Conservation (phyloP, 1,140 invertebrate species). For the Bilobella aurantiaca region DNA sequence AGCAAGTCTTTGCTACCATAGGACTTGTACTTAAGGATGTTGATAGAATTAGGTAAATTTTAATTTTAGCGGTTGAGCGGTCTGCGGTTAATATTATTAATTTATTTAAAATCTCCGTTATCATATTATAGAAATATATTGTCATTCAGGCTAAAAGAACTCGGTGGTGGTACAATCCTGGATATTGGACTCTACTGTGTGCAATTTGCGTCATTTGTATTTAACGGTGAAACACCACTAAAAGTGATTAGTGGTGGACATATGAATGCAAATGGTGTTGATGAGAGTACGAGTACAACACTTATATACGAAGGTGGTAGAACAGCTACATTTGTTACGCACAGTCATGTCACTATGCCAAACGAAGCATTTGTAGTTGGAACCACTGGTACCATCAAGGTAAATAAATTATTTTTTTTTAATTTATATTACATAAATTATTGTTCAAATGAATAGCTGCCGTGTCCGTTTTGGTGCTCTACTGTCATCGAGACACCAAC, state of each 20-base stretch:
- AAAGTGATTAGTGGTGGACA: constrained; percentile 52
- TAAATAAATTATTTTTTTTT: constrained; percentile 36
- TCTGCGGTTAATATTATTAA: too few relatives aligned
- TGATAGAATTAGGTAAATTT: too few relatives aligned
- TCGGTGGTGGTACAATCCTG: constrained; percentile 68
- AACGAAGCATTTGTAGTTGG: constrained; percentile 59
- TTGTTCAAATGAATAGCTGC: constrained; percentile 30
- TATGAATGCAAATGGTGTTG: constrained; percentile 54
- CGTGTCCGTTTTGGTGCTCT: constrained; percentile 45
- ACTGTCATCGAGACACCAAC: constrained; percentile 29
- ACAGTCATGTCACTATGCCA: constrained; percentile 45
- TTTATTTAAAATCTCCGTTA: too few relatives aligned
- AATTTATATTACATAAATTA: neutral
- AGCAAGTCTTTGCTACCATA: too few relatives aligned
- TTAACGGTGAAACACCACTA: constrained; percentile 50
- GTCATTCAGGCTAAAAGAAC: constrained; percentile 45
- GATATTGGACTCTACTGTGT: constrained; percentile 74
- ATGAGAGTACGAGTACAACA: constrained; percentile 51
- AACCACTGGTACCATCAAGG: constrained; percentile 53
- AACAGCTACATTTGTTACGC: constrained; percentile 52
- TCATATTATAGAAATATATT: too few relatives aligned
- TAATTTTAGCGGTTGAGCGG: too few relatives aligned
- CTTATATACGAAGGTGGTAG: constrained; percentile 54
- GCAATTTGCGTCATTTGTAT: constrained; percentile 61
- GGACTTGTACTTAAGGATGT: too few relatives aligned